Evolutionary conservation across 2,797 vertebrate genomes (phyloP).

Genomic region (Spheniscus humboldti): DNA sequence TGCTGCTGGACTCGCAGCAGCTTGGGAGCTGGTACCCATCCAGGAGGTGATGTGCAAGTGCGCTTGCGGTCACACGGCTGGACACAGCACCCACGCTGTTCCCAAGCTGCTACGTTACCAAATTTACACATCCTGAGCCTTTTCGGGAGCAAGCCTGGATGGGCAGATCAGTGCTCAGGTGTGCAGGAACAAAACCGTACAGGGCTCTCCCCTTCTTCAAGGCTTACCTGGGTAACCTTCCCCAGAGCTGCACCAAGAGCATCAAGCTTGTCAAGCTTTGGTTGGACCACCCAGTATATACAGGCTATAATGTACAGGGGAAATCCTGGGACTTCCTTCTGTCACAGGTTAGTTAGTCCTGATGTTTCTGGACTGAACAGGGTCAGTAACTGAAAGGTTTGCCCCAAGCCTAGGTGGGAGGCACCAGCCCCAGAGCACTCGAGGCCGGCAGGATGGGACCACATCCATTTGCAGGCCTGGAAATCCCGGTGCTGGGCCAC

Average conservation of each 20-base stretch:
- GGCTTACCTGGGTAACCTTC: not conserved
- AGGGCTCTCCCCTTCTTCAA: not conserved
- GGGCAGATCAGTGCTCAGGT: not conserved
- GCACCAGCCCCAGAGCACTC: fast-evolving
- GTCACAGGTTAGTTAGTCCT: not conserved
- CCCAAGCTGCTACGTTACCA: not conserved
- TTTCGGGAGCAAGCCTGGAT: not conserved
- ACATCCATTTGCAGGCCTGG: not conserved
- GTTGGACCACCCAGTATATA: not conserved
- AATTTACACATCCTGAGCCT: not conserved
- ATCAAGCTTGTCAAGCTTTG: not conserved
- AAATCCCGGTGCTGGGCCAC: not conserved
- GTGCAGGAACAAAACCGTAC: not conserved
- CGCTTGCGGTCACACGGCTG: fast-evolving
- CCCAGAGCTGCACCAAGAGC: not conserved
- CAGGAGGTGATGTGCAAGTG: not conserved
- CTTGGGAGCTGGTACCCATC: not conserved
- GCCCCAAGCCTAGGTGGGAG: not conserved
- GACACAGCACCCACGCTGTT: not conserved
- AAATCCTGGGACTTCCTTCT: not conserved
- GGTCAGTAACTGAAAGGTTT: not conserved
- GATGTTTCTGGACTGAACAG: not conserved
- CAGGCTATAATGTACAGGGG: fast-evolving
- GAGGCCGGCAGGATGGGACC: not conserved
- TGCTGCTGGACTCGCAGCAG: not conserved